A percentile compares a stretch with the other conserved stretches of the same genome.
phyloP scores from a whole-genome alignment of 2,888 invertebrate genomes.

The Rutpela maculata region DNA sequence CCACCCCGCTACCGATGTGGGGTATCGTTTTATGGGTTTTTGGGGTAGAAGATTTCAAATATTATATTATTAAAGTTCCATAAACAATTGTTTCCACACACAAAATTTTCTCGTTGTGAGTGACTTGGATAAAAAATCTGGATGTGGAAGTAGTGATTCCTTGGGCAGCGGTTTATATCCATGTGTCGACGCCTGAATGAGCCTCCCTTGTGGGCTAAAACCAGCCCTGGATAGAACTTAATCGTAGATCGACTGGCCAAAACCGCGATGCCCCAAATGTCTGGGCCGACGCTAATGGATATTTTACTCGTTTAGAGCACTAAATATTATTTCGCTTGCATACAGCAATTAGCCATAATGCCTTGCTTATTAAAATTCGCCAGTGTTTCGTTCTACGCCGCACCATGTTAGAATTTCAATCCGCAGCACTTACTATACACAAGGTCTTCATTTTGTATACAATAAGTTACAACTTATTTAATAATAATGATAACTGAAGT shows the following conservation, averaged over 20 bases:
- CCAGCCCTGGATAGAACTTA: conserved; percentile 28
- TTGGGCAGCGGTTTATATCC: too few relatives aligned
- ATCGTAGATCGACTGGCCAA: conserved; percentile 54
- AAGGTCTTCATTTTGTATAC: neutral
- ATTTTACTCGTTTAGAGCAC: conserved; percentile 52
- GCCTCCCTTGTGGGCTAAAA: neutral
- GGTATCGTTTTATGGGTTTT: too few relatives aligned
- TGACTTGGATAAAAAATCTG: too few relatives aligned
- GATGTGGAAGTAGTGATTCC: too few relatives aligned
- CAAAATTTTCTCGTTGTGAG: too few relatives aligned
- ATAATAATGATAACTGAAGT: too few relatives aligned
- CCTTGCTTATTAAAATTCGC: conserved; percentile 40
- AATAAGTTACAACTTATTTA: too few relatives aligned
- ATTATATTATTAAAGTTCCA: too few relatives aligned
- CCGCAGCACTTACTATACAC: neutral
- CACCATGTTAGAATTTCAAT: neutral
- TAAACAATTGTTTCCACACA: too few relatives aligned
- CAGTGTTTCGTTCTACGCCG: neutral
- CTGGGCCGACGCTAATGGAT: conserved; percentile 56
- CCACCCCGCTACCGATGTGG: too few relatives aligned
- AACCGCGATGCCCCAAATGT: conserved; percentile 51
- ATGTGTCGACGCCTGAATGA: too few relatives aligned
- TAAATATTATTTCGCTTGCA: conserved; percentile 57
- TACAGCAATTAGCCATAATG: conserved; percentile 51
- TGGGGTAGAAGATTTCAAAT: too few relatives aligned